Evolutionary conservation across 2,888 invertebrate genomes (phyloP).

Genomic region (Euproctis similis): DNA sequence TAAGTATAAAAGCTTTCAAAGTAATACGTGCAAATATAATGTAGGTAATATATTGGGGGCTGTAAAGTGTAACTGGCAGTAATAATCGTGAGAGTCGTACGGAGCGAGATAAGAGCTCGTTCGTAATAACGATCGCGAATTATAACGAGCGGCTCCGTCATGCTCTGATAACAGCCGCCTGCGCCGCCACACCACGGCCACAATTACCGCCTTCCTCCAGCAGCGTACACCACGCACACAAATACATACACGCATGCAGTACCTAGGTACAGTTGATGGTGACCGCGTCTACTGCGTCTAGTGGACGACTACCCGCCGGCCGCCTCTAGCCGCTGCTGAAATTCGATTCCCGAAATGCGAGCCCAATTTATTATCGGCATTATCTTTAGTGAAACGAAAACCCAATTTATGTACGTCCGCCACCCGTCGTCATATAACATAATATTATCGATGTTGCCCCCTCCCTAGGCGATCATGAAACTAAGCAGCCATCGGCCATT

Average conservation of each 20-base stretch:
- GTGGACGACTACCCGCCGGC: conserved; percentile 33
- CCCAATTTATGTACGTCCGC: conserved; percentile 60
- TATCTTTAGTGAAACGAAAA: conserved; percentile 70
- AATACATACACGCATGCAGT: too few relatives aligned
- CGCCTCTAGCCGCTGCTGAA: conserved; percentile 14
- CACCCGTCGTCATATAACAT: conserved; percentile 67
- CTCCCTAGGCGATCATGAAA: conserved; percentile 73
- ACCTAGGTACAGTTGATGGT: conserved; percentile 24
- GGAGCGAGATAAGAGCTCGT: conserved; percentile 37
- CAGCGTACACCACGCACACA: conserved; percentile 27
- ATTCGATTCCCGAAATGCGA: conserved; percentile 53
- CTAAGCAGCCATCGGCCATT: conserved; percentile 70
- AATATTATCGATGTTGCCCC: conserved; percentile 70
- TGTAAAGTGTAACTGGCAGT: conserved; percentile 21
- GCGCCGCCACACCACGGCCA: conserved; percentile 30
- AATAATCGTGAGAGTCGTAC: conserved; percentile 29
- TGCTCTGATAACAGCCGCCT: conserved; percentile 50
- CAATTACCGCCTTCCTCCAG: conserved; percentile 45
- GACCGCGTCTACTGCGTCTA: too few relatives aligned
- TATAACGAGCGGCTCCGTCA: conserved; percentile 48
- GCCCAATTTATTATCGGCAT: conserved; percentile 59
- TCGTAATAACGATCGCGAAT: conserved; percentile 44
- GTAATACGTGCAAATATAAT: conserved; percentile 21
- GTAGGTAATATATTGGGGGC: conserved; percentile 15
- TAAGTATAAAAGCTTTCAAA: conserved; percentile 26